Conservation (phyloP, 1,140 invertebrate species). For the Helicoverpa zea region DNA sequence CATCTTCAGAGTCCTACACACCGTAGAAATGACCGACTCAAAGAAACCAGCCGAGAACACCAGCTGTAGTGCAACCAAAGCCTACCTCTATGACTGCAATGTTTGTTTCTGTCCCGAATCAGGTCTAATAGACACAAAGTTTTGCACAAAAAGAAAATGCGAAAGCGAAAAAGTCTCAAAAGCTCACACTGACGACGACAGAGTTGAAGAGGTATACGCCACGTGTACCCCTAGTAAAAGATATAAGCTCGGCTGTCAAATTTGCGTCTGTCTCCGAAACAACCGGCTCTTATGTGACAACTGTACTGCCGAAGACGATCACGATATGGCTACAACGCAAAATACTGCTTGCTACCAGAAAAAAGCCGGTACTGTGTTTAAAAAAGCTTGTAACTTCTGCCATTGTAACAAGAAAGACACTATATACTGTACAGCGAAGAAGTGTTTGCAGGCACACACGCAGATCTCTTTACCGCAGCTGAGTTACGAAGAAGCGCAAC, state of each 20-base stretch:
- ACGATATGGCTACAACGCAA: background rate
- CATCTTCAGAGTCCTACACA: constrained; percentile 67
- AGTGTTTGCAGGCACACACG: constrained; percentile 58
- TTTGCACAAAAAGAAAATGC: constrained; percentile 74
- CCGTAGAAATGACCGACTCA: constrained; percentile 61
- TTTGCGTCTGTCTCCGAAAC: constrained; percentile 71
- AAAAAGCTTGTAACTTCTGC: constrained; percentile 70
- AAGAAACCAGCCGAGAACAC: constrained; percentile 51
- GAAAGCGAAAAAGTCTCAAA: constrained; percentile 60
- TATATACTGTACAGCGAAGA: constrained; percentile 64
- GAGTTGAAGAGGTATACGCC: constrained; percentile 68
- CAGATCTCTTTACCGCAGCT: background rate
- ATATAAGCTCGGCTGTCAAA: constrained; percentile 70
- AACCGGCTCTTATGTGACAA: constrained; percentile 71
- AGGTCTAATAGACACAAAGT: constrained; percentile 60
- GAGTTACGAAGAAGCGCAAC: constrained; percentile 37
- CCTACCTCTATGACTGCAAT: constrained; percentile 74
- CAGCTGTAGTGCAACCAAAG: constrained; percentile 66
- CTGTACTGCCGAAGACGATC: constrained; percentile 45
- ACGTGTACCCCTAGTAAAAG: constrained; percentile 57
- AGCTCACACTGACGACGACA: constrained; percentile 41
- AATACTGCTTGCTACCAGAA: constrained; percentile 58
- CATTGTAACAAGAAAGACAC: constrained; percentile 61
- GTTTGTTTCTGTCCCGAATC: constrained; percentile 72
- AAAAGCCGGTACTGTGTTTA: constrained; percentile 54